A percentile compares a stretch with the other conserved stretches of the same genome.
These are phyloP conservation scores for Prolemur simus DNA, from an alignment of 2,113 vertebrate genomes.

Conservation along the genomic window DNA sequence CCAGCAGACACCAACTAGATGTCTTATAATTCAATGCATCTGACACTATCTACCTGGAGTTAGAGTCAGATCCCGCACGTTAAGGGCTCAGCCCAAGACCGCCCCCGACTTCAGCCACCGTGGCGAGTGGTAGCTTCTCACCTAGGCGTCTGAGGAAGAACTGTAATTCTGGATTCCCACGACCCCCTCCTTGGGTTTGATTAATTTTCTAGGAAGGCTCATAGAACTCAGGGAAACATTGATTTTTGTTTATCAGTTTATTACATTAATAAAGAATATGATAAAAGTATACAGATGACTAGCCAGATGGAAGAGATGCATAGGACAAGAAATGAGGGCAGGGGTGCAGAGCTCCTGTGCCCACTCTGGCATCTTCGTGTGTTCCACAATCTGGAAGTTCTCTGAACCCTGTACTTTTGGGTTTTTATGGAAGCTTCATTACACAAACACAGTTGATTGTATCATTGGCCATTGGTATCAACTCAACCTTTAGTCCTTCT, in stretches of 20 bases:
- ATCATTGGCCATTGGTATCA: not conserved
- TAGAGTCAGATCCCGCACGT: not conserved
- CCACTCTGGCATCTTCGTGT: not conserved
- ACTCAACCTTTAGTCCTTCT: not conserved
- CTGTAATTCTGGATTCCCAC: not conserved
- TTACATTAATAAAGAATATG: not conserved
- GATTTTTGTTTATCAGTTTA: not conserved
- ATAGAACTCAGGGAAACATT: not conserved
- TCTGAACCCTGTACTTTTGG: not conserved
- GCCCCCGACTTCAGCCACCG: not conserved
- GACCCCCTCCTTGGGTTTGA: not conserved
- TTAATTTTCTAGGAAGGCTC: not conserved
- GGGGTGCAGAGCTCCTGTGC: not conserved
- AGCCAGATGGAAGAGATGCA: not conserved
- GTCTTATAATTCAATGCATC: not conserved
- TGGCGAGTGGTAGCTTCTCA: not conserved
- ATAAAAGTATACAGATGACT: not conserved
- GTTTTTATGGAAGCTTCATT: not conserved
- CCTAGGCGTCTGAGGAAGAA: not conserved
- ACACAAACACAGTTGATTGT: not conserved
- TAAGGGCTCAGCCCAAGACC: not conserved
- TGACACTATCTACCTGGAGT: not conserved
- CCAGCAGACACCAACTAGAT: not conserved
- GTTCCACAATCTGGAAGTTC: not conserved
- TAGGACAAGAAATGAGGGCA: not conserved